Base-by-base conservation (phyloP, 1,140 invertebrate genomes). In the Lepidostoma basale region DNA sequence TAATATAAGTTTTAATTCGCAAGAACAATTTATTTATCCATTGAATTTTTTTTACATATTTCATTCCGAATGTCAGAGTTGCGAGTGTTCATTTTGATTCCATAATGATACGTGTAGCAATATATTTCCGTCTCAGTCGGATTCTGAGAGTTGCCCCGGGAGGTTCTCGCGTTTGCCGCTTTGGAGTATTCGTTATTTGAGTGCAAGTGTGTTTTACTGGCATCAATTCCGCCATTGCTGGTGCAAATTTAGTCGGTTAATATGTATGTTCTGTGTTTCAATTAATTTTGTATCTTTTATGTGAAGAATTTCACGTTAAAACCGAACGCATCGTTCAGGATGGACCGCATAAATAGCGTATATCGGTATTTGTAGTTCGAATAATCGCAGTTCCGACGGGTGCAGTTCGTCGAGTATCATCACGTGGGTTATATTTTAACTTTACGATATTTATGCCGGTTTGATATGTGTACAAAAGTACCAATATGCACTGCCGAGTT, bases 201-300 rank as follows among this genome's bases (percentile, higher is more conserved):
- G 64, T 59, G 39, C 28, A 45, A 49, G 64, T 67, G 62, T 54
- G 54, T 67, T 59, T 67, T 59, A 67, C 64, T 59, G 36, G 52
- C 64, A 49, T 67, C 64, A 49, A 59, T 67, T 67, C 64, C 64
- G 64, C 64, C 64, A 67, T 67, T 67, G 44, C 54, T 67, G 28
- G 33, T 39, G 20, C 12, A 59, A 59, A 67, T 59, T 67, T 49
- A 8, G 26, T 40, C 36, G 44, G 20, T 42, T 56, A 28, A 22
- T 56, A 26, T 36, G 62, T 36, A 28, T 52, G 25, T 14, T 26
- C 20, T 25, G 40, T 16, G 33, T 62, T 47, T 10, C 18, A 10
- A 9, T 33, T 33, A 16, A 20, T 22, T 33, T 56, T 36, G 3
- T 56, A 20, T 3, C 9, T 3, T 10, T 56, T 56, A 8, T 56